phyloP scores from a whole-genome alignment of 2,888 invertebrate species.

The Yponomeuta evonymella region DNA sequence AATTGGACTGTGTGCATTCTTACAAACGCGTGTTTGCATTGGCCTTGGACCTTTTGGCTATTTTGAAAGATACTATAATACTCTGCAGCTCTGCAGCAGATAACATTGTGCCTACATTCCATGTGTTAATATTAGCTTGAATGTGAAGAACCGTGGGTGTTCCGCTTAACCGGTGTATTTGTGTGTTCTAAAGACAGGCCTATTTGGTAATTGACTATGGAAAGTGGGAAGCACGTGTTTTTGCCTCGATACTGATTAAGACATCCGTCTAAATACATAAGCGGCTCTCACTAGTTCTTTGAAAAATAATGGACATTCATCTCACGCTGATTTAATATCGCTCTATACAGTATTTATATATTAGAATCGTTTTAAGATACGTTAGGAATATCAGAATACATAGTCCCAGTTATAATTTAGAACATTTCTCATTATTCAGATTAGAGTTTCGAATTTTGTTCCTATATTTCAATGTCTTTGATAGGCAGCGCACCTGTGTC shows the following conservation, averaged over 20 bases:
- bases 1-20: slow-evolving; percentile 48
- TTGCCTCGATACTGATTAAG: slow-evolving; percentile 5
- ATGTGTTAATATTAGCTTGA: slow-evolving; percentile 56
- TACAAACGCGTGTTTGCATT: slow-evolving; percentile 12
- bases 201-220: slow-evolving; percentile 51
- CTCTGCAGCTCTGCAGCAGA: neutral
- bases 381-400: neutral
- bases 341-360: neutral
- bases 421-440: slow-evolving; percentile 14
- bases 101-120: slow-evolving; percentile 13
- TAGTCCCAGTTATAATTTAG: slow-evolving; percentile 7
- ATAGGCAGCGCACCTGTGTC: slow-evolving; percentile 36
- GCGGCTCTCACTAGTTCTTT: neutral
- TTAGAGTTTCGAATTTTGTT: slow-evolving; percentile 1
- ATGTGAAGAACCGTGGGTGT: slow-evolving; percentile 67
- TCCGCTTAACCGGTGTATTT: slow-evolving; percentile 55
- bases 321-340: neutral
- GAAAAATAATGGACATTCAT: neutral
- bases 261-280: slow-evolving; percentile 5
- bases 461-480: slow-evolving; percentile 18
- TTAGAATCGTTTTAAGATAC: neutral
- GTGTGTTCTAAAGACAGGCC: slow-evolving; percentile 50
- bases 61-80: slow-evolving; percentile 10
- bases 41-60: slow-evolving; percentile 6
- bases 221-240: slow-evolving; percentile 29